phyloP scores from a whole-genome alignment of 64 coral and sea anemone genomes.

The Stylophora pistillata region DNA sequence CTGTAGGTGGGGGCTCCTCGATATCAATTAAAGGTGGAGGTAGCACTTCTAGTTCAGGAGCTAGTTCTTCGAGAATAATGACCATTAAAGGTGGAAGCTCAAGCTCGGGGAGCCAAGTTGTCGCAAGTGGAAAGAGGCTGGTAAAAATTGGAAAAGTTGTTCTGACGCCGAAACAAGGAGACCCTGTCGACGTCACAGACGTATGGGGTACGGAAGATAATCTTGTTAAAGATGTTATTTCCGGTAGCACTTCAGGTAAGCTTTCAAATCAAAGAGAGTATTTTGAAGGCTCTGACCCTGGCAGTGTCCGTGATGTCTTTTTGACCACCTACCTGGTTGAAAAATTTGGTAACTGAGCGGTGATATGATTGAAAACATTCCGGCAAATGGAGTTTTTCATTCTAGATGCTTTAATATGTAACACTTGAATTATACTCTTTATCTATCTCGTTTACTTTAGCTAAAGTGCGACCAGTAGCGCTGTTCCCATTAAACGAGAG shows the following conservation, averaged over 20 bases:
- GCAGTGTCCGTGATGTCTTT: too few relatives aligned
- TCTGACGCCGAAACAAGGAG: neutral
- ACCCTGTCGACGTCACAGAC: neutral
- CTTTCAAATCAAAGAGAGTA: neutral
- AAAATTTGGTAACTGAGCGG: too few relatives aligned
- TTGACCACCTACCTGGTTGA: too few relatives aligned
- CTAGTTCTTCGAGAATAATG: neutral
- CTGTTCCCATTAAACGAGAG: slow-evolving; percentile 44
- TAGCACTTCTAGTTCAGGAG: neutral
- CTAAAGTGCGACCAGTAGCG: slow-evolving; percentile 20
- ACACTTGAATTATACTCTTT: too few relatives aligned
- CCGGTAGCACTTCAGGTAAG: neutral
- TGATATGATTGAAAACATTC: too few relatives aligned
- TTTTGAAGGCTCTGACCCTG: too few relatives aligned
- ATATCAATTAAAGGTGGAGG: neutral
- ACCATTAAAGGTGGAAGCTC: neutral
- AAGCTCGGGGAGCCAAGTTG: neutral
- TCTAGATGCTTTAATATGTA: too few relatives aligned
- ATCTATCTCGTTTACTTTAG: neutral
- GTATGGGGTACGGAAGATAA: neutral
- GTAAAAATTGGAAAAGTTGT: neutral
- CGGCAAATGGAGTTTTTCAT: too few relatives aligned
- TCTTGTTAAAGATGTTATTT: neutral
- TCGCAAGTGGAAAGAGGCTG: neutral
- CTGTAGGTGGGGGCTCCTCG: too few relatives aligned